Percentiles rank a stretch among this genome's conserved stretches.
Conservation (phyloP, 2,888 invertebrate species). For the Smittia sp. region DNA sequence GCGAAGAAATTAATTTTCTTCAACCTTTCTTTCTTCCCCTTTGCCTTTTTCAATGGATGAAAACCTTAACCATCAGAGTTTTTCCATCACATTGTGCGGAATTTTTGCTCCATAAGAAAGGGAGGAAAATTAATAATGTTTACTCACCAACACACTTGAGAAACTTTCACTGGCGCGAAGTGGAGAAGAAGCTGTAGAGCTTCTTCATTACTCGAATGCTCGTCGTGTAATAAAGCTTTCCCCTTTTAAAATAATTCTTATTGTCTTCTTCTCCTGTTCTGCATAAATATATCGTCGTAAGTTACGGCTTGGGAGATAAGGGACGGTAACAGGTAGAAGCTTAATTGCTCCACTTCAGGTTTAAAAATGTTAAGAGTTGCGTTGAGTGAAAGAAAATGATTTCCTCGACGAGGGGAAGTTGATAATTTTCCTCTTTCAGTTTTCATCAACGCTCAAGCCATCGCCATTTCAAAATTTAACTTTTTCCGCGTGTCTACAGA, state of each 20-base stretch:
- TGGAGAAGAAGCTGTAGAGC: background rate
- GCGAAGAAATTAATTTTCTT: conserved; percentile 26
- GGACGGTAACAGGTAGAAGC: too few relatives aligned
- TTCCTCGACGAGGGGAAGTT: too few relatives aligned
- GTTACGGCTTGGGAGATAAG: too few relatives aligned
- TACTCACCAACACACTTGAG: conserved; percentile 21
- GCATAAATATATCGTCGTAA: too few relatives aligned
- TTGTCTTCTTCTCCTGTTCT: background rate
- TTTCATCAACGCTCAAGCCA: background rate
- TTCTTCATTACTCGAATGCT: conserved; percentile 19
- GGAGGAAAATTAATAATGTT: conserved; percentile 34
- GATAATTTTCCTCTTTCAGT: too few relatives aligned
- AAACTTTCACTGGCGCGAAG: background rate
- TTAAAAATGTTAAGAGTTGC: too few relatives aligned
- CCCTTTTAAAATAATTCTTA: background rate
- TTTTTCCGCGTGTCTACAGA: too few relatives aligned
- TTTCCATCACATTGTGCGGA: background rate
- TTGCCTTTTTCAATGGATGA: background rate
- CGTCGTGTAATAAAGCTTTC: conserved; percentile 32
- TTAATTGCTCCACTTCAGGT: too few relatives aligned
- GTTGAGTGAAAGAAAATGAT: too few relatives aligned
- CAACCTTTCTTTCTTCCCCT: conserved; percentile 12
- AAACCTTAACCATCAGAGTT: background rate
- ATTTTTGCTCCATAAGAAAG: background rate
- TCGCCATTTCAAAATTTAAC: background rate